phyloP scores from a whole-genome alignment of 2,797 vertebrate species.

The Pelodytes ibericus region DNA sequence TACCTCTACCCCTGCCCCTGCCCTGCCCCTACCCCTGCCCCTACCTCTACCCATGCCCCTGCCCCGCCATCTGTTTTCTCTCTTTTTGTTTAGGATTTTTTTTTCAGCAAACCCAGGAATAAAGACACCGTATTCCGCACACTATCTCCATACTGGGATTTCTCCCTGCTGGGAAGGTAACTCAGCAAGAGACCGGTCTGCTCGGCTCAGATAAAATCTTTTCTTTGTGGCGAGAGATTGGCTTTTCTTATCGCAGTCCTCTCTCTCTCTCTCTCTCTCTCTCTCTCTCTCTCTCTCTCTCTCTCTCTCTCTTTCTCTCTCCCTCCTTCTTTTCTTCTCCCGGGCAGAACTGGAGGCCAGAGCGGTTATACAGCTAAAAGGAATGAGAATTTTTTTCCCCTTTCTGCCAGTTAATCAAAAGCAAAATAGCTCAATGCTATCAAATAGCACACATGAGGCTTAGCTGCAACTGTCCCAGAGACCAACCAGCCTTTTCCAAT shows the following conservation, averaged over 20 bases:
- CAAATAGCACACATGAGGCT: constrained; percentile 27
- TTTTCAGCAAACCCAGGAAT: constrained; percentile 21
- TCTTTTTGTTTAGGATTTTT: background rate
- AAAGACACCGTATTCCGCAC: background rate
- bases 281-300: constrained; percentile 10
- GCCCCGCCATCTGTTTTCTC: constrained; percentile 1
- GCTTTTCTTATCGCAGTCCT: constrained; percentile 47
- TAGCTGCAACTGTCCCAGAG: background rate
- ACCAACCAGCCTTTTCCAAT: background rate
- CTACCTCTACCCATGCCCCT: background rate
- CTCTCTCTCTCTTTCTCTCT: background rate
- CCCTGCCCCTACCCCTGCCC: too few relatives aligned
- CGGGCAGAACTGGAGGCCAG: constrained; percentile 28
- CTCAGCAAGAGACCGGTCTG: constrained; percentile 36
- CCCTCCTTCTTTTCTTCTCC: constrained; percentile 24
- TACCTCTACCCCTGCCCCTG: too few relatives aligned
- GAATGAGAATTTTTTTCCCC: constrained; percentile 41
- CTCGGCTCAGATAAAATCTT: constrained; percentile 49
- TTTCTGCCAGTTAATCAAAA: constrained; percentile 50
- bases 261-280: background rate
- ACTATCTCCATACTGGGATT: constrained; percentile 33
- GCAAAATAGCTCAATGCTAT: constrained; percentile 49
- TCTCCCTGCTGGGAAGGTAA: constrained; percentile 40
- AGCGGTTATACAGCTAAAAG: constrained; percentile 40
- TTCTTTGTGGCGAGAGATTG: constrained; percentile 51